Base-by-base conservation (phyloP, 2,888 invertebrate genomes). In the Amorpha juglandis region DNA sequence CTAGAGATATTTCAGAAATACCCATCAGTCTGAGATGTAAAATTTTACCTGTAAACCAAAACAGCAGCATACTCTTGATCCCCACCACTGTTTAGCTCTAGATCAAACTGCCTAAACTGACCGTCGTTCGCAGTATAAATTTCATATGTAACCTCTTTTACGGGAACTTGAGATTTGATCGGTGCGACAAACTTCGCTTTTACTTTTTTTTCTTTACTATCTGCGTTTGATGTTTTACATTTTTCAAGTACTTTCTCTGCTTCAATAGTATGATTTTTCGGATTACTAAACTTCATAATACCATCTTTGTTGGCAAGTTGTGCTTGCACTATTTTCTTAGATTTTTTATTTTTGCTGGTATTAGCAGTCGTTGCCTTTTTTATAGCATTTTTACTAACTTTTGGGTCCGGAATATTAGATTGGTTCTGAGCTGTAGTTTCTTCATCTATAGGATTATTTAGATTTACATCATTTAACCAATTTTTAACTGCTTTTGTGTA, bases 241-340 rank as follows among this genome's bases (percentile, higher is more conserved):
- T 68, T 51, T 33, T 64, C 62, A 7, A 21, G 66, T 14, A 12
- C 50, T 27, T 63, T 67, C 19, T 65, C 68, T 38, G 38, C 27
- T 63, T 66, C 48, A 38, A 64, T 63, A 35, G 64, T 68, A 50
- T 67, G 51, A 9, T 63, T 68, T 68, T 66, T 78, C 7, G 90
- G 89, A 68, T 84, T 90, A 27, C 72, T 70, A 69, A 79, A 92
- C 72, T 92, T 92, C 91, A 92, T 91, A 35, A 87, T 70, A 1
- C 92, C 92, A 67, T 78, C 84, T 77, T 86, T 90, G 67, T 92
- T 91, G 1, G 83, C 79, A 63, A 92, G 72, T 70, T 82, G 82
- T 3, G 92, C 74, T 80, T 92, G 92, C 16, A 91, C 69, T 6
- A 78, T 74, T 74, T 83, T 89, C 62, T 82, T 84, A 1, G 50